A percentile compares a stretch with the other conserved stretches of the same genome.
Conservation (phyloP, 2,888 invertebrate species). For the Phanerotoma sp. region DNA sequence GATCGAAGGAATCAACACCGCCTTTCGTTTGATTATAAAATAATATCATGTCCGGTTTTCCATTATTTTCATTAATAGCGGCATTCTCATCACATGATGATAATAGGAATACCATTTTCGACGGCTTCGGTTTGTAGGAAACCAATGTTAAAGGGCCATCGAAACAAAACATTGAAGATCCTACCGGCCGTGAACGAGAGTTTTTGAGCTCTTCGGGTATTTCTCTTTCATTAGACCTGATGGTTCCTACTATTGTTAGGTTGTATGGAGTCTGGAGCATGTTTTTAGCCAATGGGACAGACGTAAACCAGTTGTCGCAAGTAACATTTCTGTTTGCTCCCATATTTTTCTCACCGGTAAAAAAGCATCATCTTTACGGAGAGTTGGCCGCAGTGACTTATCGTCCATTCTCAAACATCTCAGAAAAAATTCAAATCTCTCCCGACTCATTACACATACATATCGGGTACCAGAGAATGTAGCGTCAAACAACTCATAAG, state of each 20-base stretch:
- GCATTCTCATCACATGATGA: neutral
- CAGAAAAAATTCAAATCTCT: slow-evolving; percentile 10
- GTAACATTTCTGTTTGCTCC: slow-evolving; percentile 15
- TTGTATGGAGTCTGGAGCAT: slow-evolving; percentile 10
- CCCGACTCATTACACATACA: slow-evolving; percentile 4
- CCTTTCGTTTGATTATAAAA: slow-evolving; percentile 31
- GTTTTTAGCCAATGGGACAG: slow-evolving; percentile 8
- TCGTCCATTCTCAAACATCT: slow-evolving; percentile 20
- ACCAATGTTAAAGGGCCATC: neutral
- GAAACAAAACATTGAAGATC: neutral
- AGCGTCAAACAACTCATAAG: no score
- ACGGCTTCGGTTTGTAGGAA: neutral
- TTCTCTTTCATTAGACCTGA: slow-evolving; percentile 20
- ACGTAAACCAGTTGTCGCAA: slow-evolving; percentile 25
- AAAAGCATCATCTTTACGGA: slow-evolving; percentile 3
- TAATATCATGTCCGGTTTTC: neutral
- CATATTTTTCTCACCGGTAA: slow-evolving; percentile 12
- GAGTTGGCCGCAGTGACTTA: neutral
- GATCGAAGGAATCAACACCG: slow-evolving; percentile 33
- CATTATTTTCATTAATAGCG: no score
- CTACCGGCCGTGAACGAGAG: no score
- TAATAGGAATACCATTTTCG: neutral
- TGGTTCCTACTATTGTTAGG: slow-evolving; percentile 17
- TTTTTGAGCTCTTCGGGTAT: slow-evolving; percentile 18
- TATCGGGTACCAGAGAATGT: no score